Conservation (phyloP, 2,888 invertebrate species). For the Aporophyla lueneburgensis region DNA sequence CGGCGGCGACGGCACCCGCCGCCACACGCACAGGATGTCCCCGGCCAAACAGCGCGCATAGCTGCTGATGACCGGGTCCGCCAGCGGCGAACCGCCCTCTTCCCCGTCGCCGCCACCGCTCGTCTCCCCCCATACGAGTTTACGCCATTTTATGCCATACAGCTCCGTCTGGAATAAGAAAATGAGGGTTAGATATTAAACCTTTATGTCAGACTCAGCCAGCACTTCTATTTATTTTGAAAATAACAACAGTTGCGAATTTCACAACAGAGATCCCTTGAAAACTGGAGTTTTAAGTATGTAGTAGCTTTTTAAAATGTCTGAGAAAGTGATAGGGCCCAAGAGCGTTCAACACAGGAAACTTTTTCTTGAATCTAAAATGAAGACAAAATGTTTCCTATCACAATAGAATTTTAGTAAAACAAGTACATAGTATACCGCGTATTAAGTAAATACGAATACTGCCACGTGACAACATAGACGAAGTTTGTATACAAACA, state of each 20-base stretch:
- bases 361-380: constrained; percentile 9
- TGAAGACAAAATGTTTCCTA: constrained; percentile 1
- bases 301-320: neutral
- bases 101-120: constrained; percentile 86
- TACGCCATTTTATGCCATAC: constrained; percentile 99
- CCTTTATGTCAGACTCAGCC: neutral
- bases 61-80: constrained; percentile 97
- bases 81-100: constrained; percentile 93
- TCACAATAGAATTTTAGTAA: constrained; percentile 27
- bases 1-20: constrained; percentile 93
- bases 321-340: neutral
- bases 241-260: neutral
- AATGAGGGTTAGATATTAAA: constrained; percentile 43
- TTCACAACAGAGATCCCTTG: neutral
- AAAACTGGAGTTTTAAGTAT: too few species aligned
- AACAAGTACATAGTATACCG: constrained; percentile 23
- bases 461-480: constrained; percentile 36
- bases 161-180: constrained; percentile 97
- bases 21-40: constrained; percentile 99
- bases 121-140: constrained; percentile 95
- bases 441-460: constrained; percentile 35
- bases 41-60: constrained; percentile 97
- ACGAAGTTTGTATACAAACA: constrained; percentile 58
- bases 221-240: neutral
- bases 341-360: constrained; percentile 2